Base-by-base conservation (phyloP, 2,113 vertebrate species). In the Clarias magur region DNA sequence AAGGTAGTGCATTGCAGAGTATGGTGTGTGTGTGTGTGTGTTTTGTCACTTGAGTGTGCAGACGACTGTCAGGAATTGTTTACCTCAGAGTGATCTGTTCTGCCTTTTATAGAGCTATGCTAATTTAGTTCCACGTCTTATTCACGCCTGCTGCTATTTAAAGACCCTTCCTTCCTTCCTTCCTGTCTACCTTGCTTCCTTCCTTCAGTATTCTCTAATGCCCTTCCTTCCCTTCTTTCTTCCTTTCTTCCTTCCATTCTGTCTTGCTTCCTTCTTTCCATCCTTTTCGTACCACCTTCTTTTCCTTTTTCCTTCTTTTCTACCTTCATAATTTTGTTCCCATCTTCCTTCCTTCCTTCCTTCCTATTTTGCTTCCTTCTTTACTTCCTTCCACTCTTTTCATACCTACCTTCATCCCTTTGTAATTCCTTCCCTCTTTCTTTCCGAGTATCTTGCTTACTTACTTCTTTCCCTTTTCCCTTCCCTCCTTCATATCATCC, bases 1-100 rank as follows among this genome's bases (percentile, higher is more conserved):
- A 95, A 97, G 96, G 97, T 98, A 96, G 95, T 91, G 87, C 80
- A 84, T 73, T 90, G 65, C 54, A 30, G 80, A n/a, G 72, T 27
- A 4, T 89, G 91, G 56, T 65, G 84, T 78, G 57, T 79, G 84
- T 68, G 30, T 42, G 72, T 73, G 86, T 78, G 62, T 82, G 89
- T 63, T 65, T 67, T 85, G 21, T 59, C 27, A 10, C 3, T 53
- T 30, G 9, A 38, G 89, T 56, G 63, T 86, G 84, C 54, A 70
- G 78, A 38, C 1, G 72, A 73, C 10, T 25, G 21, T 75, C 38
- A 54, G 42, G 13, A 48, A 30, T 27, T 15, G n/a, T 72, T 73
- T 38, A 38, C 15, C 54, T 84, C 3, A 0, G 27, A 38, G 67
- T 84, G 54, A 6, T 72, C 11, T 23, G 81, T 19, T 54, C 90